Evolutionary conservation across 1,140 invertebrate genomes (phyloP).

Genomic region (Pseudomyrmex sp.): DNA sequence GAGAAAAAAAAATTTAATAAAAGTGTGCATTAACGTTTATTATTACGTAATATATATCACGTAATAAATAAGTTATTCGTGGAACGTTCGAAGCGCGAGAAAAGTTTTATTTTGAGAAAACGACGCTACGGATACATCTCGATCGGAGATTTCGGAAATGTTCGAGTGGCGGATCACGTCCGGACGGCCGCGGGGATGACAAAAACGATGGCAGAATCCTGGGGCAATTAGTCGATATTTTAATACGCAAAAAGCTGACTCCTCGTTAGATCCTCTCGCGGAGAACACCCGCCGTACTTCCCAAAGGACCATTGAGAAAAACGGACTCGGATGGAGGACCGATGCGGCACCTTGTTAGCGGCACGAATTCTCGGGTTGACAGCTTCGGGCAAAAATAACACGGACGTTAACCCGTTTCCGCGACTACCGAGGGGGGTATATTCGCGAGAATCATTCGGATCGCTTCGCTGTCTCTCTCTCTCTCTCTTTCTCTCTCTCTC

Average conservation of each 20-base stretch:
- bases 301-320: slow-evolving; percentile 82
- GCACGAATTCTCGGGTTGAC: slow-evolving; percentile 81
- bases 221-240: slow-evolving; percentile 86
- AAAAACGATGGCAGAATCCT: slow-evolving; percentile 80
- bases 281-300: slow-evolving; percentile 73
- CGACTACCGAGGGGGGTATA: slow-evolving; percentile 18
- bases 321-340: slow-evolving; percentile 74
- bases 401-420: slow-evolving; percentile 82
- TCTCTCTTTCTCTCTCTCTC: not conserved
- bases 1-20: too few species aligned
- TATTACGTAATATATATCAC: too few species aligned
- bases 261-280: slow-evolving; percentile 82
- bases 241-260: slow-evolving; percentile 84
- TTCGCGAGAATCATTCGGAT: slow-evolving; percentile 37
- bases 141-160: slow-evolving; percentile 75
- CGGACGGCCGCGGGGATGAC: slow-evolving; percentile 39
- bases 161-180: slow-evolving; percentile 78
- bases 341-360: slow-evolving; percentile 85
- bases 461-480: slow-evolving; percentile 13
- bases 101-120: slow-evolving; percentile 11
- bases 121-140: not conserved
- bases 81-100: too few species aligned
- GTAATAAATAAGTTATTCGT: too few species aligned
- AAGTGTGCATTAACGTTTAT: too few species aligned
- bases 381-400: slow-evolving; percentile 82